These are phyloP conservation scores for Cyclophora albipunctata DNA, from an alignment of 2,888 invertebrate genomes.

Conservation along the genomic window DNA sequence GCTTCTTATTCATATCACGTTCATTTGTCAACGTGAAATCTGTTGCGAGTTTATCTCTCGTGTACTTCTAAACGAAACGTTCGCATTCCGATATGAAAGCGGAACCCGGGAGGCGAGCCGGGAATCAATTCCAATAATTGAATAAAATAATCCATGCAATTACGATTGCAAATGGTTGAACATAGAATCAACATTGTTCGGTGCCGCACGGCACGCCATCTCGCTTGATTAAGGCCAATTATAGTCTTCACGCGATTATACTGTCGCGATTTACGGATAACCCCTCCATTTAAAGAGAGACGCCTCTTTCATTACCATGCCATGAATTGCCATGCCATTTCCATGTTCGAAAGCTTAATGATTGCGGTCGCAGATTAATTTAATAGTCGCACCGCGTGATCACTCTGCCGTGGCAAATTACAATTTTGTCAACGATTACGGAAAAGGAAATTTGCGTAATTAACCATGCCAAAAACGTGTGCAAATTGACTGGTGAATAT, in stretches of 20 bases:
- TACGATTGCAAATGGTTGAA: conserved; percentile 35
- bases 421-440: conserved; percentile 33
- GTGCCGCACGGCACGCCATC: conserved; percentile 40
- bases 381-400: conserved; percentile 34
- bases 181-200: conserved; percentile 31
- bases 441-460: conserved; percentile 21
- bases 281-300: conserved; percentile 53
- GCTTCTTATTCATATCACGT: no score
- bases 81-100: no score
- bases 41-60: no score
- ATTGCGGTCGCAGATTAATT: conserved; percentile 35
- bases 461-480: conserved; percentile 8
- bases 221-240: conserved; percentile 65
- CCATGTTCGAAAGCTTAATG: conserved; percentile 49
- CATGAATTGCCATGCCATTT: conserved; percentile 49
- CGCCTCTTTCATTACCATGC: conserved; percentile 52
- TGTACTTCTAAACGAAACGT: no score
- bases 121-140: conserved; percentile 24
- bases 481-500: conserved; percentile 8
- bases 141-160: conserved; percentile 35
- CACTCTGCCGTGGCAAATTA: conserved; percentile 32
- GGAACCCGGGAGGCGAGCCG: conserved; percentile 15
- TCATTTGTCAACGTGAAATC: no score
- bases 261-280: conserved; percentile 56
- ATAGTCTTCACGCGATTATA: conserved; percentile 60